Base-by-base conservation (phyloP, 2,888 invertebrate species). In the Gandaritis pyraliata region DNA sequence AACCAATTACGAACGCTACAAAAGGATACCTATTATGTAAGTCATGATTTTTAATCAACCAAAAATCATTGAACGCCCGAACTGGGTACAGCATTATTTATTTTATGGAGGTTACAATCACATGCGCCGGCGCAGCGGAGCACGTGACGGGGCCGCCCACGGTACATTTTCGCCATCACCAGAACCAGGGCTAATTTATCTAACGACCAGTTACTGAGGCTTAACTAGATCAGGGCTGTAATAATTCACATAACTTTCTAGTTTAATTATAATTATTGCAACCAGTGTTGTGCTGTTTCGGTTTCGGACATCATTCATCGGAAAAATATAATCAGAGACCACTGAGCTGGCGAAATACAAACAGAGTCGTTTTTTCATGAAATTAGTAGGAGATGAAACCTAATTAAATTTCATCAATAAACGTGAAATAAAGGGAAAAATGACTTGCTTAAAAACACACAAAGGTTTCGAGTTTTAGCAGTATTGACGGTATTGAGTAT, bases 161-260 rank as follows among this genome's bases (percentile, higher is more conserved):
- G 43, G 43, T 46, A 49, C 51, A 56, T 66, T 63, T 61, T 67
- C 63, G 65, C 66, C 59, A 64, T 61, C 59, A 48, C 46, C 54
- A 43, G 15, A 64, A 59, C 51, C 48, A 36, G 49, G 54, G 53
- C 61, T 55, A 55, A 65, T 65, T 72, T 69, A 69, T 70, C 67
- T 76, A 66, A 74, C 71, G 66, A 76, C 72, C 69, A 70, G 71
- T 56, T 48, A 13, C 12, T 10, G 33, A 15, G 61, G 69, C 69
- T 41, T 71, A 78, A 77, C 78, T 77, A 71, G 79, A 76, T 73
- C 77, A 72, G 62, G 69, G 71, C 70, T 70, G 58, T 72, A 66
- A 69, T 71, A 69, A 69, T 73, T 74, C 63, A 69, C 74, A 61
- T 73, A 65, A 68, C 73, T 73, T 70, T 71, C 71, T 71, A 69